Evolutionary conservation across 2,797 vertebrate genomes (phyloP).

Genomic region (Fundulus diaphanus): DNA sequence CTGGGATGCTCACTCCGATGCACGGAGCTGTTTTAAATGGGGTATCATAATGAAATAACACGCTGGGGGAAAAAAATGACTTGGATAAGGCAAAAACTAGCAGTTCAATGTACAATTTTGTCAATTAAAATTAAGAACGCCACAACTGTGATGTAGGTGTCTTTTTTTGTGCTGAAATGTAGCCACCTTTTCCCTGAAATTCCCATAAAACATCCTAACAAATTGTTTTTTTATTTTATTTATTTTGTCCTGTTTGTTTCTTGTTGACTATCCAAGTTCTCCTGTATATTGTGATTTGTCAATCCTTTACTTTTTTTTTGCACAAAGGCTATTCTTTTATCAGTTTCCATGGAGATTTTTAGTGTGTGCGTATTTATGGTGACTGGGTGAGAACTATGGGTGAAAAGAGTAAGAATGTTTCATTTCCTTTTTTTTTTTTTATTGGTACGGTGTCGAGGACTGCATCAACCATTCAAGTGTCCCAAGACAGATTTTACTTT

Average conservation of each 20-base stretch:
- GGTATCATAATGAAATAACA: background rate
- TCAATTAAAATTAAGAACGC: background rate
- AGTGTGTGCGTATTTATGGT: constrained; percentile 12
- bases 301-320: constrained; percentile 48
- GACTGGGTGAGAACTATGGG: constrained; percentile 52
- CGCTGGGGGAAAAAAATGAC: too few species aligned
- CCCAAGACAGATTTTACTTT: constrained; percentile 14
- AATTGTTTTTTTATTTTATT: background rate
- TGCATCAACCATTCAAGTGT: constrained; percentile 15
- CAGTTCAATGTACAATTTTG: background rate
- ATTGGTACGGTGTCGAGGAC: constrained; percentile 30
- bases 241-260: background rate
- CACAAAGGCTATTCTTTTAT: constrained; percentile 67
- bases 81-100: background rate
- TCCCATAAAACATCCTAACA: background rate
- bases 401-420: constrained; percentile 53
- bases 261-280: constrained; percentile 45
- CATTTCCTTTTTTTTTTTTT: constrained; percentile 59
- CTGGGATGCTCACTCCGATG: background rate
- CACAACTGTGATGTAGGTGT: background rate
- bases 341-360: constrained; percentile 79
- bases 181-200: background rate
- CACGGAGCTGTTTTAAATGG: background rate
- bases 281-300: constrained; percentile 48
- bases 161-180: background rate